Conservation (phyloP, 2,888 invertebrate species). For the Phaonia tiefii region DNA sequence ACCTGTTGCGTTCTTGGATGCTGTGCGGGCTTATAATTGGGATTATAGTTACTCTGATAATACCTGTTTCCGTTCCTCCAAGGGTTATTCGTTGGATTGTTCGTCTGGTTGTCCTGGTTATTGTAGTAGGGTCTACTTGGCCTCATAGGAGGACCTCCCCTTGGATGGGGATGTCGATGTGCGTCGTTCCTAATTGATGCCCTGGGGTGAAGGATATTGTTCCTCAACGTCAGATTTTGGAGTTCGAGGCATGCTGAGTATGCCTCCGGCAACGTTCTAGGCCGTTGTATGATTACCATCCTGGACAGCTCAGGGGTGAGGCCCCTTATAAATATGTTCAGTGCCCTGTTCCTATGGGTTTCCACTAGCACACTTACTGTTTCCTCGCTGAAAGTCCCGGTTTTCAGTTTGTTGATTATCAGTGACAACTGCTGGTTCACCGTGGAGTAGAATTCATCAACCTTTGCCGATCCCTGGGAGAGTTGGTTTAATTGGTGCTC, state of each 20-base stretch:
- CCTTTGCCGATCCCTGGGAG: background rate
- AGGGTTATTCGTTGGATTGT: background rate
- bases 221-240: slow-evolving; percentile 34
- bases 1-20: background rate
- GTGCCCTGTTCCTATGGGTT: slow-evolving; percentile 43
- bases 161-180: background rate
- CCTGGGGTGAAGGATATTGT: slow-evolving; percentile 15
- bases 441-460: background rate
- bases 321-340: slow-evolving; percentile 42
- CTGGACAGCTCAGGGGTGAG: slow-evolving; percentile 44
- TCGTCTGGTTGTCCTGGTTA: no score
- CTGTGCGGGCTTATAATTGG: background rate
- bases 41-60: no score
- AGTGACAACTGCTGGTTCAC: slow-evolving; percentile 67
- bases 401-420: slow-evolving; percentile 66
- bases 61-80: background rate
- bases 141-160: background rate
- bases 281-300: slow-evolving; percentile 59
- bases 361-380: slow-evolving; percentile 49
- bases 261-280: slow-evolving; percentile 55
- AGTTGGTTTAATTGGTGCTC: slow-evolving; percentile 18
- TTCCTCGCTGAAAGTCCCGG: slow-evolving; percentile 56
- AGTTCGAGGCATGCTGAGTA: slow-evolving; percentile 53
- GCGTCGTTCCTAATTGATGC: background rate
- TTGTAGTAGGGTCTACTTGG: background rate